These are phyloP conservation scores for Perithous albicinctus DNA, from an alignment of 2,888 invertebrate genomes.

Conservation along the genomic window DNA sequence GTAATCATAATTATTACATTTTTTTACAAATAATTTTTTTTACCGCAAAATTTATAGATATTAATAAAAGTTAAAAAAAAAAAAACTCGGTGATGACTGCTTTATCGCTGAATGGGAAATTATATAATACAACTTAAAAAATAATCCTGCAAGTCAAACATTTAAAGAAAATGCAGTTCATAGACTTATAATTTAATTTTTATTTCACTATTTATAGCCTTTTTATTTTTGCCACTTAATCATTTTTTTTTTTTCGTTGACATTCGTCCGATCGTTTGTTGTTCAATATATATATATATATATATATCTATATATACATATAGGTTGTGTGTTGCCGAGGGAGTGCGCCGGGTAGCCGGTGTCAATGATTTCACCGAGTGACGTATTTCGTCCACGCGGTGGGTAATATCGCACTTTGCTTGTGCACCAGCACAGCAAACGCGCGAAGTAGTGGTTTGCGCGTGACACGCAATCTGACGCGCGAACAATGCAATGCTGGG, in stretches of 20 bases:
- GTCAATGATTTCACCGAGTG: conserved; percentile 47
- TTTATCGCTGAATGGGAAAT: no score
- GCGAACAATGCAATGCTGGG: conserved; percentile 80
- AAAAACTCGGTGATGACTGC: no score
- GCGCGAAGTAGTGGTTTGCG: conserved; percentile 60
- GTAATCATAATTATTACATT: not conserved
- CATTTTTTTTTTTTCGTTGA: conserved; percentile 12
- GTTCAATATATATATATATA: not conserved
- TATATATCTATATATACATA: not conserved
- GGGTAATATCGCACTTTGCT: not conserved
- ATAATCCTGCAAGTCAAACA: not conserved
- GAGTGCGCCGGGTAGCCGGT: not conserved
- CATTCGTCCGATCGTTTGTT: not conserved
- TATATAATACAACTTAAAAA: no score
- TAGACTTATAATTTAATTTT: not conserved
- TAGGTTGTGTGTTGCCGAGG: not conserved
- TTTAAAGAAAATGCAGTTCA: not conserved
- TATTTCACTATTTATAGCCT: not conserved
- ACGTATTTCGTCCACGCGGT: conserved; percentile 21
- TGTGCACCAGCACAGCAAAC: not conserved
- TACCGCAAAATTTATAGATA: no score
- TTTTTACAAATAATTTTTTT: no score
- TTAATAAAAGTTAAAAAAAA: no score
- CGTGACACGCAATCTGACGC: conserved; percentile 81
- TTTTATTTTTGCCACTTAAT: not conserved